Conservation (phyloP, 2,113 vertebrate genomes). For the Pardalotus punctatus region DNA sequence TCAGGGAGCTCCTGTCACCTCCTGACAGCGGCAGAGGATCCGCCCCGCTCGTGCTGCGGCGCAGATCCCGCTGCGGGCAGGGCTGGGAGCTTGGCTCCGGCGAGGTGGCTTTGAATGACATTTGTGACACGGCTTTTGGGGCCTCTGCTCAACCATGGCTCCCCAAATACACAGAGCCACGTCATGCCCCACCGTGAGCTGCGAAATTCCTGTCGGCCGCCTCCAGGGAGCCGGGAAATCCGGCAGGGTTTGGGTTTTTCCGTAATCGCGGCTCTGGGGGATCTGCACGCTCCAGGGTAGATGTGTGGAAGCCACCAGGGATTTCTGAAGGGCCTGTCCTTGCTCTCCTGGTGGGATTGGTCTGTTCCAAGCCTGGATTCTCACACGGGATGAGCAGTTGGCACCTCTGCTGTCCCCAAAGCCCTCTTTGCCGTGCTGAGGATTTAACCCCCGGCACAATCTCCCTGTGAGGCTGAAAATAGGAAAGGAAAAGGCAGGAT, state of each 20-base stretch:
- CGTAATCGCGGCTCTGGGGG: too few relatives aligned
- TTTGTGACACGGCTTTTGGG: not conserved
- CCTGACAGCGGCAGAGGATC: not conserved
- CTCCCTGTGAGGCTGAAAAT: not conserved
- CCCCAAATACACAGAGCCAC: too few relatives aligned
- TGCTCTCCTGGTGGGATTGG: not conserved
- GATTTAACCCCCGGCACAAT: not conserved
- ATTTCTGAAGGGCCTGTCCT: not conserved
- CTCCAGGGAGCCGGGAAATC: too few relatives aligned
- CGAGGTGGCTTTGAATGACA: not conserved
- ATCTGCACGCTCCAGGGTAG: not conserved
- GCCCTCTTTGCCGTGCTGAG: not conserved
- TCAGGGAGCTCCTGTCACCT: fast-evolving
- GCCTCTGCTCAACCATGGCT: not conserved
- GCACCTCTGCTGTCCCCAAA: not conserved
- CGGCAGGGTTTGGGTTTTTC: too few relatives aligned
- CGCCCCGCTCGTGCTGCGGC: not conserved
- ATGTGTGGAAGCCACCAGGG: fast-evolving
- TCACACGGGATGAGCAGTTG: not conserved
- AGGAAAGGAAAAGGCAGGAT: not conserved
- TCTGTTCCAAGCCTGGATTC: fast-evolving
- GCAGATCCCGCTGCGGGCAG: not conserved
- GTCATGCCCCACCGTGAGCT: too few relatives aligned
- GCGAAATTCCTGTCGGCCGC: too few relatives aligned
- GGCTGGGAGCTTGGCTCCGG: not conserved